Evolutionary conservation across 2,888 invertebrate genomes (phyloP).

Genomic region (Melipona bicolor): DNA sequence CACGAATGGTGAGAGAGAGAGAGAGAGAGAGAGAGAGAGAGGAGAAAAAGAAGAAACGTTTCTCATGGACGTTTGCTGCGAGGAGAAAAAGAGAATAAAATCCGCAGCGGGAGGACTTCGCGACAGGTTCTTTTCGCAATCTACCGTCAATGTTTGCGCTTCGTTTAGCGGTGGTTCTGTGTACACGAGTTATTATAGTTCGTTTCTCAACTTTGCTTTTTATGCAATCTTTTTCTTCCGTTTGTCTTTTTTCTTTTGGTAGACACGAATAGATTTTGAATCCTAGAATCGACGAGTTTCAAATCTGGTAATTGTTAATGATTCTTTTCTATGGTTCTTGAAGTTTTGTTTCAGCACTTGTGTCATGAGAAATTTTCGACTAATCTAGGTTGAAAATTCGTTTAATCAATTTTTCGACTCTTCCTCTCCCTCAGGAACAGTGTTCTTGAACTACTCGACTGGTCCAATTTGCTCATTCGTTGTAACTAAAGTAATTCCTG

Average conservation of each 20-base stretch:
- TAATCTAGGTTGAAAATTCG: too few species aligned
- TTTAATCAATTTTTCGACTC: too few species aligned
- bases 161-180: background rate
- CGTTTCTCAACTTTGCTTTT: background rate
- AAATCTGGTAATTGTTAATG: background rate
- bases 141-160: background rate
- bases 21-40: too few species aligned
- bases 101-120: background rate
- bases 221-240: background rate
- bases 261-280: background rate
- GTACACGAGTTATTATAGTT: background rate
- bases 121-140: background rate
- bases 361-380: too few species aligned
- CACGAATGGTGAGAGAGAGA: constrained; percentile 1
- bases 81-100: background rate
- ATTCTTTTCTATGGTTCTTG: too few species aligned
- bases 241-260: background rate
- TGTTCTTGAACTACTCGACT: too few species aligned
- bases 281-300: background rate
- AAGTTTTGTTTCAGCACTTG: too few species aligned
- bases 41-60: background rate
- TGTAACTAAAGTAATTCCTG: too few species aligned
- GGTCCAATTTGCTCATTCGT: too few species aligned
- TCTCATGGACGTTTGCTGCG: background rate
- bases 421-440: too few species aligned